Evolutionary conservation across 2,113 vertebrate genomes (phyloP).

Genomic region (Marmota monax): DNA sequence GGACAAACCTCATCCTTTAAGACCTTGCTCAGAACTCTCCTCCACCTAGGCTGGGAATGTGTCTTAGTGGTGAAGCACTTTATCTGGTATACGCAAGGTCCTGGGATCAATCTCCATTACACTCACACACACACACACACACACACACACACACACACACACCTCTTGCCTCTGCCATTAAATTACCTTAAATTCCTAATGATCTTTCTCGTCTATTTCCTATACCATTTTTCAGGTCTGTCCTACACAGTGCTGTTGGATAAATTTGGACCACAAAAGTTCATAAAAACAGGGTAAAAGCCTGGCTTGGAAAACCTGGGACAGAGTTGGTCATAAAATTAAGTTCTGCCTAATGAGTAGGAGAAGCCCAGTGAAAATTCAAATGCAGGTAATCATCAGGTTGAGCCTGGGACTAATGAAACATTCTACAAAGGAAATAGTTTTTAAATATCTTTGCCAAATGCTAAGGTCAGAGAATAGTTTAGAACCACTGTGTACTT

Average conservation of each 20-base stretch:
- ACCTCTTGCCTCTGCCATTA: background rate
- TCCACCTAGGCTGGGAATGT: too few species aligned
- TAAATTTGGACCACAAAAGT: background rate
- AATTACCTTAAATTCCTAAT: background rate
- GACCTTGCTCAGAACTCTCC: background rate
- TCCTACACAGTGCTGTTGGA: background rate
- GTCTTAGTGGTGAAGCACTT: too few species aligned
- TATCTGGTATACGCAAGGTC: too few species aligned
- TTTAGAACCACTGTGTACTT: background rate
- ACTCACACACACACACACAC: too few species aligned
- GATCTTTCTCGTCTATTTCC: background rate
- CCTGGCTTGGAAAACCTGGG: background rate
- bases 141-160: too few species aligned
- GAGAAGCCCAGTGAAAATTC: background rate
- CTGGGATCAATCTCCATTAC: too few species aligned
- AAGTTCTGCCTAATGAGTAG: background rate
- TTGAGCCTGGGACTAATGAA: background rate
- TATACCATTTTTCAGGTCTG: slow-evolving; percentile 3
- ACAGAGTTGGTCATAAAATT: background rate
- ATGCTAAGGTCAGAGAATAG: background rate
- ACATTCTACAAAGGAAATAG: background rate
- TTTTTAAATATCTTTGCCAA: background rate
- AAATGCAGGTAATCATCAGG: background rate
- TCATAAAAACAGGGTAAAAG: background rate
- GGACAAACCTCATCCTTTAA: background rate